Evolutionary conservation across 2,797 vertebrate genomes (phyloP), one percentile per base, ranked within the genome.

Genomic region (Cheirogaleus major): DNA sequence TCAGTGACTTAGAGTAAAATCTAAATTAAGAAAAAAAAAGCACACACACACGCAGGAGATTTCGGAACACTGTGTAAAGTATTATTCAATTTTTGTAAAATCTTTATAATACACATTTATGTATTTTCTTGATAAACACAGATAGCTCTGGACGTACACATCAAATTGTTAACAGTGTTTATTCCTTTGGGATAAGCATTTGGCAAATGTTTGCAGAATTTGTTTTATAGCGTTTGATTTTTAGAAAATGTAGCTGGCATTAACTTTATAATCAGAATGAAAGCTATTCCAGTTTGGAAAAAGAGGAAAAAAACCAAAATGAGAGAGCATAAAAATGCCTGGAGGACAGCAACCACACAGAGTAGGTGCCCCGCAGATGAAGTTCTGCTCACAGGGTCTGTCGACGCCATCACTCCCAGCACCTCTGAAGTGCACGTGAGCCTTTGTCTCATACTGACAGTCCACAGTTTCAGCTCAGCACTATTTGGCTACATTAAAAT

Each of bases 341-440:
- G 2, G 20, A 5, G 35, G 22, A 35, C 1, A 15, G 55, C 0
- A 30, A n/a, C 20, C 14, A 7, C 8, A 1, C 27, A 18, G 0
- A 38, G 14, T 30, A 70, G 63, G 48, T 84, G 52, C 48, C 50
- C 25, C 59, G n/a, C 2, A 6, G 22, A 12, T 6, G 43, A 25
- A 6, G 23, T 25, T 61, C 85, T 70, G 30, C 30, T 61, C 11
- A 0, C 1, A 1, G 20, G 22, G 35, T 41, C 43, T 38, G 38
- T 22, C 1, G n/a, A 72, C 5, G 1, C 5, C 4, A 0, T 0
- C 1, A 0, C 3, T 25, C 17, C 25, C 63, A 20, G 38, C 25
- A 12, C 2, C 69, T 65, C 7, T 20, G 79, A 69, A 48, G 59
- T 22, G 70, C 45, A 41, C 2, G 20, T 12, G 27, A 41, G 30